phyloP scores from a whole-genome alignment of 23 tunicate species.

The Trididemnum miniatum region DNA sequence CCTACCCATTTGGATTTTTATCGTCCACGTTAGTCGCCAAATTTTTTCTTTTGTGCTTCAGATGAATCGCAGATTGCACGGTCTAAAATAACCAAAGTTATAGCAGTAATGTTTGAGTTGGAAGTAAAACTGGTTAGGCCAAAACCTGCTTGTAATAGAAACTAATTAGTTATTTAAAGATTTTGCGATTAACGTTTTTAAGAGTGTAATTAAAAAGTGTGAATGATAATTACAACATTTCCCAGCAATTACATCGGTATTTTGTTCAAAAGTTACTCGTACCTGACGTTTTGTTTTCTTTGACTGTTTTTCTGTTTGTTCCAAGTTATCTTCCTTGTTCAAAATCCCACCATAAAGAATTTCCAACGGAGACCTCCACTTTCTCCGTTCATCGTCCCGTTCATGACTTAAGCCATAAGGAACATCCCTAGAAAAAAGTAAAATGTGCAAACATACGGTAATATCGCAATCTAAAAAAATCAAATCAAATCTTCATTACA shows the following conservation, averaged over 20 bases:
- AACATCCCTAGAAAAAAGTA: constrained; percentile 52
- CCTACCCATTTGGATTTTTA: background rate
- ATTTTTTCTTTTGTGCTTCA: background rate
- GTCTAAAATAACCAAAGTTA: constrained; percentile 5
- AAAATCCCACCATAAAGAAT: constrained; percentile 23
- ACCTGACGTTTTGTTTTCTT: constrained; percentile 29
- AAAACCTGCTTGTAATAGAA: too few relatives aligned
- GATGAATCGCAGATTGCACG: constrained; percentile 1
- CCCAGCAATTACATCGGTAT: background rate
- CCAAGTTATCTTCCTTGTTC: background rate
- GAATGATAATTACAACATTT: background rate
- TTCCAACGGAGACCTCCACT: constrained; percentile 85
- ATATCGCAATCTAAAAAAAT: too few relatives aligned
- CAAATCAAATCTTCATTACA: too few relatives aligned
- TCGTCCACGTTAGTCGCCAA: background rate
- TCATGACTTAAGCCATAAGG: constrained; percentile 66
- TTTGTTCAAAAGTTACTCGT: background rate
- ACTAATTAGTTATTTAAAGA: too few relatives aligned
- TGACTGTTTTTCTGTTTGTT: background rate
- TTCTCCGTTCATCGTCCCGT: constrained; percentile 50
- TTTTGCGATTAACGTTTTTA: background rate
- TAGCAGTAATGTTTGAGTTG: too few relatives aligned
- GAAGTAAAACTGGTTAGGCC: too few relatives aligned
- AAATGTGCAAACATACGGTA: background rate
- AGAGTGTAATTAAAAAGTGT: background rate